Evolutionary conservation across 2,888 invertebrate species (phyloP).

Genomic region (Nomada ferruginata): DNA sequence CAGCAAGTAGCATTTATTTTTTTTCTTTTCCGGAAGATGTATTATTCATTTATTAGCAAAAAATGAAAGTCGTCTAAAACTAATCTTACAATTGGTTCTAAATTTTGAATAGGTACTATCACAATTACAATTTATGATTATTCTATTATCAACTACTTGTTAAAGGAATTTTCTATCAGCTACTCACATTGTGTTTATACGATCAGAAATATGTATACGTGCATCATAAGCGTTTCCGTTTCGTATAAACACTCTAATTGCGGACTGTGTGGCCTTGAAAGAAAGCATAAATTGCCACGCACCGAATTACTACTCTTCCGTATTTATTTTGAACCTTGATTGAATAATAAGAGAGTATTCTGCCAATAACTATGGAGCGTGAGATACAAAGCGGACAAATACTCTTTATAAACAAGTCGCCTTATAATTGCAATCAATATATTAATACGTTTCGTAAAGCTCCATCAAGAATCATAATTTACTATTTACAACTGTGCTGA

Average conservation of each 20-base stretch:
- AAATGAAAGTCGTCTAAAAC: too few relatives aligned
- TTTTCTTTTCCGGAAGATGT: too few relatives aligned
- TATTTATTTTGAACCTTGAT: slow-evolving; percentile 12
- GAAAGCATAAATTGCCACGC: slow-evolving; percentile 1
- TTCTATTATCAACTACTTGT: too few relatives aligned
- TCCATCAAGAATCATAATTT: too few relatives aligned
- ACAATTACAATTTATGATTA: too few relatives aligned
- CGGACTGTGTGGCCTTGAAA: neutral
- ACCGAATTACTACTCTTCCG: neutral
- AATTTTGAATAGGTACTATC: too few relatives aligned
- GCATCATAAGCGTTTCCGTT: neutral
- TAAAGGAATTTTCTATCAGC: too few relatives aligned
- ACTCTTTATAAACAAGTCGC: neutral
- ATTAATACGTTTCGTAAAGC: neutral
- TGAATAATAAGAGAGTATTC: neutral
- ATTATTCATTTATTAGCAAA: too few relatives aligned
- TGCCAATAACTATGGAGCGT: slow-evolving; percentile 3
- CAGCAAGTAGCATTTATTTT: too few relatives aligned
- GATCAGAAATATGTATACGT: too few relatives aligned
- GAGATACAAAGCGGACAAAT: neutral
- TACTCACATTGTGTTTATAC: neutral
- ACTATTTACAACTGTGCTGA: too few relatives aligned
- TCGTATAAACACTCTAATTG: neutral
- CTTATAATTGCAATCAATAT: neutral
- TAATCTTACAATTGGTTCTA: too few relatives aligned